Evolutionary conservation across 2,888 invertebrate genomes (phyloP).

Genomic region (Diabrotica balteata): DNA sequence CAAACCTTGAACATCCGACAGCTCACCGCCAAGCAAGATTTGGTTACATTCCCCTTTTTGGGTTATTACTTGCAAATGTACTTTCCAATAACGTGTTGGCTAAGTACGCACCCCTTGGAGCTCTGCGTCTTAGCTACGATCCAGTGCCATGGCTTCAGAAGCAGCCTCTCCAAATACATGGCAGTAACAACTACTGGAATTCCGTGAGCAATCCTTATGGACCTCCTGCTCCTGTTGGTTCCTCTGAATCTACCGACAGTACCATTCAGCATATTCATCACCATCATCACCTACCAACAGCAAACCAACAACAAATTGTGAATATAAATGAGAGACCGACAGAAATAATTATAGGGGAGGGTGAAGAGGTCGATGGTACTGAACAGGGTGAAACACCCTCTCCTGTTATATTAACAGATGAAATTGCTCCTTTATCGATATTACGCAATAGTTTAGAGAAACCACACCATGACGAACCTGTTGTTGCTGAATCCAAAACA

Average conservation of each 20-base stretch:
- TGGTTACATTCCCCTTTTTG: conserved; percentile 43
- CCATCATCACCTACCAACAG: conserved; percentile 31
- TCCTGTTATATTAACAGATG: conserved; percentile 19
- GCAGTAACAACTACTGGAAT: conserved; percentile 37
- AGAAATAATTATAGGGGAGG: conserved; percentile 31
- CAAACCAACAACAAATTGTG: conserved; percentile 39
- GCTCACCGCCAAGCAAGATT: conserved; percentile 39
- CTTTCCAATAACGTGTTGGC: conserved; percentile 42
- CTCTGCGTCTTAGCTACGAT: conserved; percentile 40
- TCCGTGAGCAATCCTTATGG: conserved; percentile 38
- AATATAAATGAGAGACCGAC: conserved; percentile 37
- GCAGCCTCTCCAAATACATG: conserved; percentile 15
- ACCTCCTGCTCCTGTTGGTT: conserved; percentile 8
- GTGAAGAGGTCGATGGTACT: conserved; percentile 27
- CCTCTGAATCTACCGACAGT: conserved; percentile 22
- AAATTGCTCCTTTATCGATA: conserved; percentile 1
- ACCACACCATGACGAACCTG: conserved; percentile 30
- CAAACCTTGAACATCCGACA: conserved; percentile 19
- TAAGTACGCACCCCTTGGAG: conserved; percentile 41
- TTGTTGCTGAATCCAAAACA: conserved; percentile 35
- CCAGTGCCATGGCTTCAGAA: conserved; percentile 39
- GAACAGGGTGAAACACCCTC: conserved; percentile 23
- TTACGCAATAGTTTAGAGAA: conserved; percentile 27
- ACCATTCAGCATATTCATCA: conserved; percentile 36
- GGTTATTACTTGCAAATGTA: conserved; percentile 45